Evolutionary conservation across 2,797 vertebrate species (phyloP).

Genomic region (Cercopithecus neglectus): DNA sequence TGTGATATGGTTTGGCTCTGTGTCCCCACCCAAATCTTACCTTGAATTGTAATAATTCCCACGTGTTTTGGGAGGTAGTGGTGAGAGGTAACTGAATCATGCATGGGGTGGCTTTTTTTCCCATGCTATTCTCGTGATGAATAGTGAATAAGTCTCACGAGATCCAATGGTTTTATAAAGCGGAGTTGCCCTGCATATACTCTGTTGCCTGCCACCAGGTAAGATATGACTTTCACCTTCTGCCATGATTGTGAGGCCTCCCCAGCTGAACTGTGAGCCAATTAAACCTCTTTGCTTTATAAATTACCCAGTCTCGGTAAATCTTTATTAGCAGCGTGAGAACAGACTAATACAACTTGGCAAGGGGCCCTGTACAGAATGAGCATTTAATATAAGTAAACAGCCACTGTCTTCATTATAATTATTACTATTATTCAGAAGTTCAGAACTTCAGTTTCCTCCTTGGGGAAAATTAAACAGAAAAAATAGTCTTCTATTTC

Average conservation of each 20-base stretch:
- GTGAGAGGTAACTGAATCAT: neutral
- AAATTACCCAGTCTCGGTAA: neutral
- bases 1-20: neutral
- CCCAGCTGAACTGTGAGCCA: too few species aligned
- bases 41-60: neutral
- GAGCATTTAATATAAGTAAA: constrained; percentile 8
- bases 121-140: neutral
- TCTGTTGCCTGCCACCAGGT: neutral
- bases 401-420: neutral
- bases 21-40: neutral
- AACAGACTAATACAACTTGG: neutral
- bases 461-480: neutral
- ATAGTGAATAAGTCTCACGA: neutral
- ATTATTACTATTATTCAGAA: constrained; percentile 35
- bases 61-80: neutral
- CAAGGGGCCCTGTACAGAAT: neutral
- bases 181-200: neutral
- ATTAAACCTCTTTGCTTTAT: too few species aligned
- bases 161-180: neutral
- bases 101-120: neutral
- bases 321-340: neutral
- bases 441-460: constrained; percentile 26
- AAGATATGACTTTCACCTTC: too few species aligned
- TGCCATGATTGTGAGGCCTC: too few species aligned
- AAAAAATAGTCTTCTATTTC: constrained; percentile 25